Evolutionary conservation across 2,888 invertebrate genomes (phyloP), one percentile per base, ranked within the genome.

Genomic region (Masnerella sp.): DNA sequence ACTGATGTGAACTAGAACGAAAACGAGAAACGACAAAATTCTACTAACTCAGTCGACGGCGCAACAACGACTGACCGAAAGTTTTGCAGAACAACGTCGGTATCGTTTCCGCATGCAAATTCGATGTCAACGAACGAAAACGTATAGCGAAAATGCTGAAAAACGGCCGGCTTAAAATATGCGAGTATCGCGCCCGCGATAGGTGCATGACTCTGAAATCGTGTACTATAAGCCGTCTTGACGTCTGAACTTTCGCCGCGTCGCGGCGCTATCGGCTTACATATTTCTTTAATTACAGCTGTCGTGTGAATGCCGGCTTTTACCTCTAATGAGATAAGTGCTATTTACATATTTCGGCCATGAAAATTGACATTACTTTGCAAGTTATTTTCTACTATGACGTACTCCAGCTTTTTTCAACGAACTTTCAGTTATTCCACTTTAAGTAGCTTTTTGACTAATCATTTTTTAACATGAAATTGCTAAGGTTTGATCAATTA

Each of bases 81-180:
- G 79, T 82, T 82, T 78, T 61, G 49, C 77, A 64, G 78, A 78
- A 82, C 82, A 81, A 82, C 81, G 74, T 78, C 52, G 74, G 77
- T 79, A 83, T 81, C 80, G 83, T 80, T 77, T 75, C 58, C 79
- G 82, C 85, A 86, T 85, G 85, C 85, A 86, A 86, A 87, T 87
- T 85, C 80, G 81, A 76, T 72, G 80, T 76, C 81, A 75, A 73
- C 75, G 74, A 74, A 81, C 82, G 81, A 78, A 79, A 82, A 84
- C 78, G 83, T 82, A 83, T 81, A 83, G 80, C 80, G 79, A 78
- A 86, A 87, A 87, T 86, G 84, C 86, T 87, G 87, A 87, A 86
- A 87, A 87, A 87, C 84, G 85, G 83, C 78, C 80, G 79, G 86
- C 86, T 87, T 86, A 85, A 85, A 87, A 86, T 85, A 85, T 84